Evolutionary conservation across 2,888 invertebrate species (phyloP).

Genomic region (Melanostoma scalare): DNA sequence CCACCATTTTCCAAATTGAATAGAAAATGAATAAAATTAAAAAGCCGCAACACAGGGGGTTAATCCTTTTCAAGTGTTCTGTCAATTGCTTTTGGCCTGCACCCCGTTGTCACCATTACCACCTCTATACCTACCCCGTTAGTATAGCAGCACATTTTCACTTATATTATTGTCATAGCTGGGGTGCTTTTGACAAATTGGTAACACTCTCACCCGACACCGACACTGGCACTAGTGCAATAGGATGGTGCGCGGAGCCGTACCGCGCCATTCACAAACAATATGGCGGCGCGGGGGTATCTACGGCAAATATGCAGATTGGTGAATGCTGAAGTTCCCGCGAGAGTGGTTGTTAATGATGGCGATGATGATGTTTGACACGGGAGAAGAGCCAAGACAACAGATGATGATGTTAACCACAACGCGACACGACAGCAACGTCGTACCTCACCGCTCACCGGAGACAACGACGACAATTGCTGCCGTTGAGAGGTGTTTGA

Average conservation of each 20-base stretch:
- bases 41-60: constrained; percentile 74
- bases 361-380: constrained; percentile 65
- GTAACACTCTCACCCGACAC: constrained; percentile 48
- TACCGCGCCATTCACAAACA: background rate
- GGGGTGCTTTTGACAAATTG: constrained; percentile 69
- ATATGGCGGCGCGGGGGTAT: constrained; percentile 16
- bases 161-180: constrained; percentile 35
- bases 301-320: constrained; percentile 59
- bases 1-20: constrained; percentile 53
- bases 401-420: constrained; percentile 56
- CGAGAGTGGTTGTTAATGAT: constrained; percentile 68
- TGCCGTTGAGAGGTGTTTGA: constrained; percentile 46
- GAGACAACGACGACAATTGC: constrained; percentile 20
- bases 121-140: constrained; percentile 2
- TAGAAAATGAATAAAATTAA: constrained; percentile 69
- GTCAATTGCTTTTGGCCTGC: constrained; percentile 42
- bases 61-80: constrained; percentile 74
- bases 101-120: background rate
- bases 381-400: constrained; percentile 44
- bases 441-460: background rate
- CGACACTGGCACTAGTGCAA: background rate
- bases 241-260: constrained; percentile 1
- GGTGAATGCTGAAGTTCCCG: constrained; percentile 28
- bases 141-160: constrained; percentile 5
- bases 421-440: constrained; percentile 4